A percentile compares a stretch with the other conserved stretches of the same genome.
Conservation (phyloP, 1,140 invertebrate species). For the Musca vetustissima region DNA sequence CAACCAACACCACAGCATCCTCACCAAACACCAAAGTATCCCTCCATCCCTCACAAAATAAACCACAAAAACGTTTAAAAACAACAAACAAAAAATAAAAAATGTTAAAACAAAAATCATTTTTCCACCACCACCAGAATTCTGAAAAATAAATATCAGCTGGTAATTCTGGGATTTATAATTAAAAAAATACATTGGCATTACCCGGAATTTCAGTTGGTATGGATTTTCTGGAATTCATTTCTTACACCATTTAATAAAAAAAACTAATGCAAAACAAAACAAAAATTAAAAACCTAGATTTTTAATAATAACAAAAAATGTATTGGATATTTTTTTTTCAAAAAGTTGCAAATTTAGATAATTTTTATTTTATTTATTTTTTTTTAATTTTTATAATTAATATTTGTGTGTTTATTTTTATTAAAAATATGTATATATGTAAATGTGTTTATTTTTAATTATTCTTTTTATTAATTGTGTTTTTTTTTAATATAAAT, state of each 20-base stretch:
- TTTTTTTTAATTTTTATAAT: slow-evolving; percentile 11
- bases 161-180: slow-evolving; percentile 87
- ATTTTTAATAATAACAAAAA: background rate
- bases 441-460: slow-evolving; percentile 12
- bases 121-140: slow-evolving; percentile 31
- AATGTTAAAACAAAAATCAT: background rate
- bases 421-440: too few relatives aligned
- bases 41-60: too few relatives aligned
- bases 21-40: too few relatives aligned
- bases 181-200: slow-evolving; percentile 45
- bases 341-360: slow-evolving; percentile 14
- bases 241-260: slow-evolving; percentile 43
- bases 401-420: background rate
- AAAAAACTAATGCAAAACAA: slow-evolving; percentile 1
- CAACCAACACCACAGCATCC: too few relatives aligned
- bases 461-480: background rate
- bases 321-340: background rate
- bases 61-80: too few relatives aligned
- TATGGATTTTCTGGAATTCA: slow-evolving; percentile 63
- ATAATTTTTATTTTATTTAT: slow-evolving; percentile 9
- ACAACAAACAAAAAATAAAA: too few relatives aligned
- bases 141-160: slow-evolving; percentile 88
- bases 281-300: background rate
- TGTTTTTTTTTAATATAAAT: background rate
- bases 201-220: slow-evolving; percentile 78